Conservation (phyloP, 2,113 vertebrate species). For the Isichthys henryi region DNA sequence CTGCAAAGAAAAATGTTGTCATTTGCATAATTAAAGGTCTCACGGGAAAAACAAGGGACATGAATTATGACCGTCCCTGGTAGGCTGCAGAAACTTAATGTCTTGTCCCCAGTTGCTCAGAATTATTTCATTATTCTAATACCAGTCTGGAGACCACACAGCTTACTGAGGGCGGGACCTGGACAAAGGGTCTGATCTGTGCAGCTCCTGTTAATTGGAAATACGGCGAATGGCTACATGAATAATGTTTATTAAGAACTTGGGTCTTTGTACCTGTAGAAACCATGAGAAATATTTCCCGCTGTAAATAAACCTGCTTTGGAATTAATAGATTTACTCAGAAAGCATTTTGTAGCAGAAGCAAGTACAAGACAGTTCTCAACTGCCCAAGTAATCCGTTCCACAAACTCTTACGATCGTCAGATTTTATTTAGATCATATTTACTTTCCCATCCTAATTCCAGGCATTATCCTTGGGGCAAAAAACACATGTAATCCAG, state of each 20-base stretch:
- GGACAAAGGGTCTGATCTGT: not conserved
- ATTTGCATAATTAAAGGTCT: constrained; percentile 13
- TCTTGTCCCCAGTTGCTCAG: not conserved
- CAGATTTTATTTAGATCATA: not conserved
- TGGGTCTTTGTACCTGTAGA: not conserved
- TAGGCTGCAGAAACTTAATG: constrained; percentile 6
- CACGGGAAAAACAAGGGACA: constrained; percentile 1
- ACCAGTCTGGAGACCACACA: not conserved
- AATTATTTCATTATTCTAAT: constrained; percentile 11
- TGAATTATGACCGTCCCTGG: not conserved
- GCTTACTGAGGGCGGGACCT: not conserved
- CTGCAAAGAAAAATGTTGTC: not conserved
- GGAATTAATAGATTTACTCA: not conserved
- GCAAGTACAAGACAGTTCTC: not conserved
- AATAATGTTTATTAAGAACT: not conserved
- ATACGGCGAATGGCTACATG: not conserved
- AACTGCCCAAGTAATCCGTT: not conserved
- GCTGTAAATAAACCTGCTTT: not conserved
- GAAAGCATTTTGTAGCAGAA: not conserved
- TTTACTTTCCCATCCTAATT: not conserved
- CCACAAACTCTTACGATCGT: not conserved
- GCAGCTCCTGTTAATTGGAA: not conserved
- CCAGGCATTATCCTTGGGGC: not conserved
- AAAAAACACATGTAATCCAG: not conserved
- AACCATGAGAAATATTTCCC: not conserved